Base-by-base conservation (phyloP, 2,797 vertebrate genomes). In the Alosa sapidissima region DNA sequence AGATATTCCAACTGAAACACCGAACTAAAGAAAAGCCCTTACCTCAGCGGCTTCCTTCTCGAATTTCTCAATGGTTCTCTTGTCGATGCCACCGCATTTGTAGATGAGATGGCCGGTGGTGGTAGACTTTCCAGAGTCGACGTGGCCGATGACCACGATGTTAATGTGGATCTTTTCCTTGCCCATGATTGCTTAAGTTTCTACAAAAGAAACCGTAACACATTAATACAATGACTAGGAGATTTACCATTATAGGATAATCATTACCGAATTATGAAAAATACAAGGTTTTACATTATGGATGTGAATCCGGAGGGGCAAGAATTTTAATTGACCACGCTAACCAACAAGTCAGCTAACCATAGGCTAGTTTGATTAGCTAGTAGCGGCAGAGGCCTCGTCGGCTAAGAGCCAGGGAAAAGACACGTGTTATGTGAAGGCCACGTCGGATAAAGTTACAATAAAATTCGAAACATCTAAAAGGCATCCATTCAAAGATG, bases 141-240 rank as follows among this genome's bases (percentile, higher is more conserved):
- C 94, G 88, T 97, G 96, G 91, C 96, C 96, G 55, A 97, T 97
- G 87, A 96, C 95, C 94, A 96, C 94, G 88, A 96, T 96, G 93
- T 96, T 96, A 86, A 96, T 96, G 92, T 97, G 96, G 85, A 11
- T 91, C 92, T 97, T 97, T 92, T 97, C 96, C 94, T 96, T 97
- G 92, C 91, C 95, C 95, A 95, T 96, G 90, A 88, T 93, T 91
- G 83, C 85, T 91, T 91, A 88, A 82, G 90, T 94, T 95, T 93
- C 95, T 96, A 84, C 24, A 24, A n/a, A 7, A 68, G 1, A 41
- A 62, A 28, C 8, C 3, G n/a, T 5, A 4, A 13, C 33, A 2
- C 1, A 0, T 24, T 7, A 14, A 7, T 7, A 0, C 2, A 21
- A 28, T 5, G 14, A 28, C 62, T 10, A 48, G 16, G 19, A 41